Evolutionary conservation across 2,888 invertebrate genomes (phyloP).

Genomic region (Lypha dubia): DNA sequence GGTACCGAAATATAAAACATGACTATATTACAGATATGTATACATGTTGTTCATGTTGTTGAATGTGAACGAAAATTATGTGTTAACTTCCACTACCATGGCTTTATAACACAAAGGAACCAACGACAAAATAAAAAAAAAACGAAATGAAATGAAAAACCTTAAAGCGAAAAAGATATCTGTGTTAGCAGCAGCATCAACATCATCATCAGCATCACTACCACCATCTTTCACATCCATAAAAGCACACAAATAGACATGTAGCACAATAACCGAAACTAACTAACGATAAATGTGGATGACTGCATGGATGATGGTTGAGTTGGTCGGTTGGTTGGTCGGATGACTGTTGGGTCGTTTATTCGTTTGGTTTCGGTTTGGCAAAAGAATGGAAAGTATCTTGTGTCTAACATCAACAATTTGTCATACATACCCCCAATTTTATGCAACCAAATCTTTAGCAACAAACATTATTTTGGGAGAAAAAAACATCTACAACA

Average conservation of each 20-base stretch:
- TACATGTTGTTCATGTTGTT: constrained; percentile 47
- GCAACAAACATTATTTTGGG: constrained; percentile 21
- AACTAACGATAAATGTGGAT: constrained; percentile 57
- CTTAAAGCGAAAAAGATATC: constrained; percentile 63
- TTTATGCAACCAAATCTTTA: constrained; percentile 54
- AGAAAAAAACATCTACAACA: constrained; percentile 14
- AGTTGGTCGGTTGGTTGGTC: constrained; percentile 38
- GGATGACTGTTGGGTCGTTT: constrained; percentile 28
- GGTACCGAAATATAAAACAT: constrained; percentile 44
- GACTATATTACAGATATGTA: neutral
- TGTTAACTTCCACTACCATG: constrained; percentile 67
- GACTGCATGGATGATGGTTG: constrained; percentile 56
- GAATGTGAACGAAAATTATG: constrained; percentile 66
- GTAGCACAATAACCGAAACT: constrained; percentile 61
- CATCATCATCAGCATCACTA: constrained; percentile 48
- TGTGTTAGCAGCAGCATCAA: constrained; percentile 62
- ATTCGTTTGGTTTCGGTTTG: constrained; percentile 48
- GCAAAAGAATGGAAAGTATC: constrained; percentile 66
- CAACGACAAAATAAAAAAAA: constrained; percentile 32
- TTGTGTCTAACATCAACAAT: constrained; percentile 73
- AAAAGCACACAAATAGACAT: constrained; percentile 41
- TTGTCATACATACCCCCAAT: constrained; percentile 69
- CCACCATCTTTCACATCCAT: constrained; percentile 38
- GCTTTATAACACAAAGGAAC: constrained; percentile 56
- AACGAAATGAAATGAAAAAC: constrained; percentile 42